Conservation (phyloP, 23 tunicate species). For the Ascidia mentula region DNA sequence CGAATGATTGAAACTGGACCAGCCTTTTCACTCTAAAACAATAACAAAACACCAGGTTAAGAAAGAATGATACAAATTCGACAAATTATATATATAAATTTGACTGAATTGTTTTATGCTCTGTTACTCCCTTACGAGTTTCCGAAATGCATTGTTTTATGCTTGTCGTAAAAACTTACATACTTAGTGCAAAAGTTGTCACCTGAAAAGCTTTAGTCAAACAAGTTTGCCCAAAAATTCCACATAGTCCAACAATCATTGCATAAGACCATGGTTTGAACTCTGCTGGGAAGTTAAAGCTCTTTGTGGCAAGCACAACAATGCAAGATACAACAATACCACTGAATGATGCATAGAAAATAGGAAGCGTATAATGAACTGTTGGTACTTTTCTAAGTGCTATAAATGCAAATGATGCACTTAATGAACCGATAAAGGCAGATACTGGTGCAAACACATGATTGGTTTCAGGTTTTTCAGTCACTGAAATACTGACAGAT, state of each 20-base stretch:
- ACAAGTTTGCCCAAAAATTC: constrained; percentile 32
- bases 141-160: too few relatives aligned
- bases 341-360: neutral
- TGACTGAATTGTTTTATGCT: neutral
- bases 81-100: neutral
- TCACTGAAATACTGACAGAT: neutral
- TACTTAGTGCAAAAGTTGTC: too few relatives aligned
- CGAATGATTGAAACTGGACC: constrained; percentile 58
- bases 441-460: neutral
- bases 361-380: constrained; percentile 6
- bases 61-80: neutral
- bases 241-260: constrained; percentile 37
- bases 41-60: neutral
- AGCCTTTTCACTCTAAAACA: constrained; percentile 48
- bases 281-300: constrained; percentile 1
- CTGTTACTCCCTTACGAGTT: too few relatives aligned
- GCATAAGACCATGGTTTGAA: constrained; percentile 17
- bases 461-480: too few relatives aligned
- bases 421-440: constrained; percentile 8
- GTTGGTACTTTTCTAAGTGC: neutral
- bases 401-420: constrained; percentile 18
- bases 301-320: neutral
- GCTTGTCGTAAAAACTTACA: too few relatives aligned
- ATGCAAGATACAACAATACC: neutral
- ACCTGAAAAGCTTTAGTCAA: constrained; percentile 59